A percentile compares a stretch with the other conserved stretches of the same genome.
These are phyloP conservation scores for Pogonognathellus flavescens DNA, from an alignment of 1,140 invertebrate genomes.

Conservation along the genomic window DNA sequence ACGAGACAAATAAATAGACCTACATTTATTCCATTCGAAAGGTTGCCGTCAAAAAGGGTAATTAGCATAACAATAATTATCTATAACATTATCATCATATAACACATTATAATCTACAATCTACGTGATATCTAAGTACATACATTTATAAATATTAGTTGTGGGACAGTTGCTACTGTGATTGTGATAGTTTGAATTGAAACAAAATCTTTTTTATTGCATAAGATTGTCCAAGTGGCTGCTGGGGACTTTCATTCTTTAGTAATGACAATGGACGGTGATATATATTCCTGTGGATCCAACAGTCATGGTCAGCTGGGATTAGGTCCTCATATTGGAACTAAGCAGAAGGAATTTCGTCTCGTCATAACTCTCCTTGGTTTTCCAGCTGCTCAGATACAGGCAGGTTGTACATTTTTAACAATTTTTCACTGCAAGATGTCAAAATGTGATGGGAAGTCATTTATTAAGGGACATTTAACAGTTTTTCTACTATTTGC, in stretches of 20 bases:
- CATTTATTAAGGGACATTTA: too few species aligned
- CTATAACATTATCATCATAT: too few species aligned
- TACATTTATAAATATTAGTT: too few species aligned
- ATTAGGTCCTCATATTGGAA: constrained; percentile 72
- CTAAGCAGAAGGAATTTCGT: constrained; percentile 78
- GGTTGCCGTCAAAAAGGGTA: constrained; percentile 76
- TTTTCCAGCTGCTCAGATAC: constrained; percentile 85
- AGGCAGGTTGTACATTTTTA: constrained; percentile 78
- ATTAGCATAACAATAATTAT: not conserved
- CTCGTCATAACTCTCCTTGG: constrained; percentile 76
- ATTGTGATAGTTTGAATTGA: too few species aligned
- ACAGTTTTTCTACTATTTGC: too few species aligned
- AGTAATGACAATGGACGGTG: constrained; percentile 75
- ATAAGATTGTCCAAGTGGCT: constrained; percentile 67
- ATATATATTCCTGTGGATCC: constrained; percentile 88
- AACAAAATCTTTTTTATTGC: constrained; percentile 50
- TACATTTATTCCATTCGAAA: constrained; percentile 76
- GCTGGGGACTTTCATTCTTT: constrained; percentile 67
- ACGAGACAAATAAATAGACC: constrained; percentile 55
- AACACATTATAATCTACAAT: too few species aligned
- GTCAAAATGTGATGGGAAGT: not conserved
- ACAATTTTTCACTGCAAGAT: too few species aligned
- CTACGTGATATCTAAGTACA: too few species aligned
- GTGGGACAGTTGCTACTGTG: too few species aligned
- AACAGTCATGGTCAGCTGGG: constrained; percentile 91